Base-by-base conservation (phyloP, 2,797 vertebrate species). In the Enteromius radiatus region DNA sequence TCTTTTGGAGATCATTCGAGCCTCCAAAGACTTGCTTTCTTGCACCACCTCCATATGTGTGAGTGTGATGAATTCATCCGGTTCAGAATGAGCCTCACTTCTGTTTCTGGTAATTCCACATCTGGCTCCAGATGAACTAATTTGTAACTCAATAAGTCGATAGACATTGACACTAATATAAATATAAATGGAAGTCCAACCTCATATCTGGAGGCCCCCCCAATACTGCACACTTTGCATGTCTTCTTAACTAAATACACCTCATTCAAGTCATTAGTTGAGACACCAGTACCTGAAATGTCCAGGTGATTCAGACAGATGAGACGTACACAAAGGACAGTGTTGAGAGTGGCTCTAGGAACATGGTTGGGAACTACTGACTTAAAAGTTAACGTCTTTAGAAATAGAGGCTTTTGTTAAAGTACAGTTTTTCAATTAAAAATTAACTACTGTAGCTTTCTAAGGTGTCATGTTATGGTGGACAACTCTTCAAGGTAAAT, bases 1-100 rank as follows among this genome's bases (percentile, higher is more conserved):
- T 92, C 90, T 90, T 88, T 86, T 65, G 15, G 85, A 65, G 86
- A 88, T 90, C 45, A 78, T 90, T 89, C 88, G 86, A 88, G 89
- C 89, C 88, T 88, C 91, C 88, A 88, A 86, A 78, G 65, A 84
- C 19, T 9, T 61, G 80, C 26, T 78, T 59, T 73, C 76, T 45
- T 26, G 49, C 71, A 80, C 36, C 31, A 41, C 69, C 49, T 61
- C 41, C 17, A 33, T 33, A 21, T 47, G 41, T 31, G 68, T 64
- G 75, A 56, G 26, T 31, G 59, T 68, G 74, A 49, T 64, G 23
- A 63, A 78, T 80, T 23, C 41, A 2, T 54, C 17, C 4, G 14
- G 81, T 54, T 59, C 26, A 14, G 17, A 81, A 47, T 6, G 7
- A 76, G 49, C 49, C 61, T 17, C 33, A n/a, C 52, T 61, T 73